Conservation (phyloP, 2,797 vertebrate genomes). For the Halcyon badia region DNA sequence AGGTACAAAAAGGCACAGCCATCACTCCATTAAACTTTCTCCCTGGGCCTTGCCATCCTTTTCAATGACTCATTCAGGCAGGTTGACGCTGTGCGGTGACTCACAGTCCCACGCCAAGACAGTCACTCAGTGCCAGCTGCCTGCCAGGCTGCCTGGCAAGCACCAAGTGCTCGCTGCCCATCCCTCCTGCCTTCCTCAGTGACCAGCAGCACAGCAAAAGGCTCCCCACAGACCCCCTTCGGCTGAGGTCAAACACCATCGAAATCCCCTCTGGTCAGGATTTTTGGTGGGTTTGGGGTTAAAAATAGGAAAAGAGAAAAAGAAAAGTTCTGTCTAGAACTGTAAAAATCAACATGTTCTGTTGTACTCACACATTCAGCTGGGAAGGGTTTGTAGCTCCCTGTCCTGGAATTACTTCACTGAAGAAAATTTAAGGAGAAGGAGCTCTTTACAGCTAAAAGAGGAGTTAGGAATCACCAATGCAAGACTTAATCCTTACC, state of each 20-base stretch:
- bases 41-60: background rate
- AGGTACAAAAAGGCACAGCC: background rate
- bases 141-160: accelerated
- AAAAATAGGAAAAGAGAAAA: background rate
- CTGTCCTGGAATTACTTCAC: background rate
- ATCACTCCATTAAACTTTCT: background rate
- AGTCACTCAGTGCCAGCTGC: background rate
- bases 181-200: no score
- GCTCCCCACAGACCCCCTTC: background rate
- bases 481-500: background rate
- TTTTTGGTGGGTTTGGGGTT: background rate
- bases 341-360: background rate
- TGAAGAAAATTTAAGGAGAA: background rate
- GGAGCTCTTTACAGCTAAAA: background rate
- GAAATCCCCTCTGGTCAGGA: background rate
- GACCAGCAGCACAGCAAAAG: accelerated
- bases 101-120: background rate
- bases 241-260: accelerated
- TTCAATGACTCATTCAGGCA: background rate
- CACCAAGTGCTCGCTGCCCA: accelerated
- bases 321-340: background rate
- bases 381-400: background rate
- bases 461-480: background rate
- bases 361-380: background rate
- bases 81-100: accelerated